These are phyloP conservation scores for Agraylea sexmaculata DNA, from an alignment of 1,140 invertebrate genomes.

Conservation along the genomic window DNA sequence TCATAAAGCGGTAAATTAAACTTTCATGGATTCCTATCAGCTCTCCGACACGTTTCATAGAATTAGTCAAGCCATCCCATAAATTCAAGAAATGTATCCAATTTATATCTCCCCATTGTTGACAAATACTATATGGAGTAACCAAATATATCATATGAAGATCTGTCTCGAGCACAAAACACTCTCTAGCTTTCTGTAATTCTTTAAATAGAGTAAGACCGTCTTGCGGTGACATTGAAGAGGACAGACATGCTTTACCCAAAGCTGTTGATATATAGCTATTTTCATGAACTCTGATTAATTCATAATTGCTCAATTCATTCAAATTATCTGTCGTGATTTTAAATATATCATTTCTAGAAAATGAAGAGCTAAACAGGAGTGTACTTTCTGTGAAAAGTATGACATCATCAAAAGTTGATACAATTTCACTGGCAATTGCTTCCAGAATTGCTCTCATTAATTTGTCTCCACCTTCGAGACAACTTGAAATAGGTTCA, in stretches of 20 bases:
- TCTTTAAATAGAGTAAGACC: constrained; percentile 80
- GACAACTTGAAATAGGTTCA: constrained; percentile 70
- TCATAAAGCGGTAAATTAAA: constrained; percentile 72
- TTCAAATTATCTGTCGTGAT: constrained; percentile 30
- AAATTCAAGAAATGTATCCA: constrained; percentile 79
- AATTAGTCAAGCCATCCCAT: constrained; percentile 71
- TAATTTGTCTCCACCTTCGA: constrained; percentile 55
- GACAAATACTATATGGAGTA: constrained; percentile 72
- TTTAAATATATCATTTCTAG: constrained; percentile 23
- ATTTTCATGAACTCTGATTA: constrained; percentile 41
- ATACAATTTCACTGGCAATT: constrained; percentile 77
- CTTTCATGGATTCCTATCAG: constrained; percentile 84
- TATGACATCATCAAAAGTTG: constrained; percentile 56
- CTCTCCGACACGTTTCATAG: constrained; percentile 75
- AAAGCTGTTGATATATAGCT: constrained; percentile 71
- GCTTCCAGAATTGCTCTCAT: constrained; percentile 64
- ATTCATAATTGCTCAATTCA: constrained; percentile 44
- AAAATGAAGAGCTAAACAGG: constrained; percentile 23
- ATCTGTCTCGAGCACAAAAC: constrained; percentile 88
- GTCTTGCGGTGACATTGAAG: constrained; percentile 85
- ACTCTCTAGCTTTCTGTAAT: constrained; percentile 77
- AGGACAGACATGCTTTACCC: constrained; percentile 83
- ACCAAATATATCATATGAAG: constrained; percentile 91
- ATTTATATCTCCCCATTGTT: constrained; percentile 68
- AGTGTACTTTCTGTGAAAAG: constrained; percentile 76